Conservation (phyloP, 2,888 invertebrate species). For the Hyposoter didymator region DNA sequence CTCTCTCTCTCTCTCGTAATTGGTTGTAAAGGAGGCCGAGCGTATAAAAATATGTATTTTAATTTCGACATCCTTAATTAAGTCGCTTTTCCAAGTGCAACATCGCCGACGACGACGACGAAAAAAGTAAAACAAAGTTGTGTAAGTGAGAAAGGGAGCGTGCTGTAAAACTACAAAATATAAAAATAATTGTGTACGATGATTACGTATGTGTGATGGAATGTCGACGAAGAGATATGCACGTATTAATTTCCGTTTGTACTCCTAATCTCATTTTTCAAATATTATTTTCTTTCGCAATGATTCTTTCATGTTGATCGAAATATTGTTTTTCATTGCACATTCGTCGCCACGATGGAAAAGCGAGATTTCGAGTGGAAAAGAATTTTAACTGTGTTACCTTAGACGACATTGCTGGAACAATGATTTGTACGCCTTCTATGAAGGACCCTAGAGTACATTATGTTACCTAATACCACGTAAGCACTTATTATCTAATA, state of each 20-base stretch:
- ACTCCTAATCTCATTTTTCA: constrained; percentile 11
- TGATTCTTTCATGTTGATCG: constrained; percentile 7
- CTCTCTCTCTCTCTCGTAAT: constrained; percentile 52
- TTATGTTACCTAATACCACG: constrained; percentile 81
- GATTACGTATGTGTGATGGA: constrained; percentile 30
- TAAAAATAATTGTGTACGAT: constrained; percentile 19
- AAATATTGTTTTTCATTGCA: constrained; percentile 4
- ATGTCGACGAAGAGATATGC: constrained; percentile 54
- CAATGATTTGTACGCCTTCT: constrained; percentile 83
- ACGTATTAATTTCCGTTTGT: constrained; percentile 39
- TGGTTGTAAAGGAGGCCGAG: constrained; percentile 67
- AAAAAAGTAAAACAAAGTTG: constrained; percentile 13
- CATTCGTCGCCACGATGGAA: constrained; percentile 63
- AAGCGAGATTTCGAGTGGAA: constrained; percentile 70
- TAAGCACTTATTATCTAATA: constrained; percentile 82
- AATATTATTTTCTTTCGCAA: constrained; percentile 13
- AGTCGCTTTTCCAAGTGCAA: constrained; percentile 61
- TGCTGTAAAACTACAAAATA: constrained; percentile 42
- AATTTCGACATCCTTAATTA: constrained; percentile 58
- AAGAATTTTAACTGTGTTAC: constrained; percentile 81
- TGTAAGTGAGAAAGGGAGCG: constrained; percentile 40
- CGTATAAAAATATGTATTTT: constrained; percentile 39
- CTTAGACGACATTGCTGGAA: constrained; percentile 82
- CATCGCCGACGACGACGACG: constrained; percentile 51
- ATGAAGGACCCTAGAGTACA: constrained; percentile 82